Evolutionary conservation across 2,797 vertebrate species (phyloP).

Genomic region (Mormyrops attenuatus): DNA sequence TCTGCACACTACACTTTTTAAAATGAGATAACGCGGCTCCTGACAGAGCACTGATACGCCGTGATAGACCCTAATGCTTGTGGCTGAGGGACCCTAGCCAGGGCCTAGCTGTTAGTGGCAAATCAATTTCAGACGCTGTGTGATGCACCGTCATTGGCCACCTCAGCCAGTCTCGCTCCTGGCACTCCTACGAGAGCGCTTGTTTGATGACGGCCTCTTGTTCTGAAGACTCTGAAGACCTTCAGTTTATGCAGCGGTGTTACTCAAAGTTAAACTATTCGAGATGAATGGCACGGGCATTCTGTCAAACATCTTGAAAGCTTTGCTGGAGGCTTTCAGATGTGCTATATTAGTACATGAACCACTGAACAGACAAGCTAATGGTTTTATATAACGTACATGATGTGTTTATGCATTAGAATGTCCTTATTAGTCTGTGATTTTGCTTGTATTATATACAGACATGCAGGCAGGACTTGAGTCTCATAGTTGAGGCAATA

Average conservation of each 20-base stretch:
- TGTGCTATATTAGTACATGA: not conserved
- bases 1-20: slow-evolving; percentile 34
- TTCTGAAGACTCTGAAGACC: not conserved
- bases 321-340: not conserved
- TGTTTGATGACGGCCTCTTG: not conserved
- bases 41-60: slow-evolving; percentile 49
- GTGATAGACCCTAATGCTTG: slow-evolving; percentile 66
- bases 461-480: not conserved
- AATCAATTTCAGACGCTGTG: slow-evolving; percentile 56
- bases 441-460: not conserved
- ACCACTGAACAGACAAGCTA: not conserved
- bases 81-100: slow-evolving; percentile 54
- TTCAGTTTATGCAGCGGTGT: not conserved
- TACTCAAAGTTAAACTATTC: not conserved
- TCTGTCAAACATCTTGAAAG: not conserved
- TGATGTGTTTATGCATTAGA: not conserved
- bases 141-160: slow-evolving; percentile 23
- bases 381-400: not conserved
- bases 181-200: not conserved
- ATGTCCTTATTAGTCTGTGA: not conserved
- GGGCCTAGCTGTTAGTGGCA: slow-evolving; percentile 60
- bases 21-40: slow-evolving; percentile 52
- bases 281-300: not conserved
- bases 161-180: not conserved
- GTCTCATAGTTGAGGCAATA: not conserved